Conservation (phyloP, 2,888 invertebrate genomes). For the Morpho helenor region DNA sequence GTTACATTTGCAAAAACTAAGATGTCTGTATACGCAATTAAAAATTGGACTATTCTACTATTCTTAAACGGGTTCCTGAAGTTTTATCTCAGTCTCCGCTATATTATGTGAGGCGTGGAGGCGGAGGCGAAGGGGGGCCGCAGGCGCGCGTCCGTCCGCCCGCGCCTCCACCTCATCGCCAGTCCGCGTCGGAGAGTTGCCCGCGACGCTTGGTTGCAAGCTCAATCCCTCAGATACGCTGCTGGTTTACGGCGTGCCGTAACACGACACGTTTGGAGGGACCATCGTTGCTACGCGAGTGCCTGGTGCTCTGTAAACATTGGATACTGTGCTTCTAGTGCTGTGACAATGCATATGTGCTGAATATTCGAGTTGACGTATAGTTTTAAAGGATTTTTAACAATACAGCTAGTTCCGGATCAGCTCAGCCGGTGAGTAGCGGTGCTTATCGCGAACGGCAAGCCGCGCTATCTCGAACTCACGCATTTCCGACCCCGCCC, state of each 20-base stretch:
- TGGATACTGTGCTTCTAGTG: conserved; percentile 71
- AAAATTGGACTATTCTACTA: conserved; percentile 65
- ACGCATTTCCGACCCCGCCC: conserved; percentile 79
- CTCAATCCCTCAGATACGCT: conserved; percentile 77
- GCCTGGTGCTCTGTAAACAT: conserved; percentile 70
- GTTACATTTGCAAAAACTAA: conserved; percentile 23
- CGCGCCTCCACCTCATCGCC: conserved; percentile 72
- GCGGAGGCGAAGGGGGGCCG: conserved; percentile 41
- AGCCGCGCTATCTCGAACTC: conserved; percentile 72
- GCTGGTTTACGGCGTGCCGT: conserved; percentile 78
- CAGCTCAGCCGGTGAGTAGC: conserved; percentile 77
- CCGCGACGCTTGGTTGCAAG: conserved; percentile 71
- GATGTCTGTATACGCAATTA: conserved; percentile 41
- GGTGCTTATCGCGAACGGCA: conserved; percentile 73
- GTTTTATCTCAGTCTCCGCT: conserved; percentile 65
- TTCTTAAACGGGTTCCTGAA: conserved; percentile 50
- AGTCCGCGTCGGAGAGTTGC: conserved; percentile 75
- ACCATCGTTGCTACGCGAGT: conserved; percentile 70
- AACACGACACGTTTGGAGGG: conserved; percentile 80
- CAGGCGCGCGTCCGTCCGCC: conserved; percentile 63
- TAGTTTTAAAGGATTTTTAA: conserved; percentile 63
- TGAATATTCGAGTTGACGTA: conserved; percentile 54
- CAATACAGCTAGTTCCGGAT: conserved; percentile 74
- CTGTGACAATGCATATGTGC: conserved; percentile 71
- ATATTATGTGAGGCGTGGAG: conserved; percentile 54